A percentile compares a stretch with the other conserved stretches of the same genome.
Evolutionary conservation across 2,888 invertebrate species (phyloP).

Genomic region (Nomada fucata): DNA sequence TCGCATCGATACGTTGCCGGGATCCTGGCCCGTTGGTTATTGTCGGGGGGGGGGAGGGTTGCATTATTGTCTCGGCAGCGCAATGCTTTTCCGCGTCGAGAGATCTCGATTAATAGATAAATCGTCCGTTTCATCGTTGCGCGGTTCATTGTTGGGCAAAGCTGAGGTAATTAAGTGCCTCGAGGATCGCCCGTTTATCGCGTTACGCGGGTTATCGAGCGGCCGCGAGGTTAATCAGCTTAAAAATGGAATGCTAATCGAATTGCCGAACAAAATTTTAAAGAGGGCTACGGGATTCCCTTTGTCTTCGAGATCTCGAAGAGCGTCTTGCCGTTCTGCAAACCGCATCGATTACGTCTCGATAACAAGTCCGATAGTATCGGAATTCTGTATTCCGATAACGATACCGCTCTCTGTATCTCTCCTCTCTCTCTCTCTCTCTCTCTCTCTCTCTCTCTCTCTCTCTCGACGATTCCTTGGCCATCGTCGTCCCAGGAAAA

Average conservation of each 20-base stretch:
- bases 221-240: too few relatives aligned
- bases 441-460: neutral
- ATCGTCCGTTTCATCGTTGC: constrained; percentile 8
- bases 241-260: neutral
- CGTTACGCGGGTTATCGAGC: too few relatives aligned
- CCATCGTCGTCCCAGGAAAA: neutral
- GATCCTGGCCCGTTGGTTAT: constrained; percentile 8
- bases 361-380: constrained; percentile 9
- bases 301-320: neutral
- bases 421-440: neutral
- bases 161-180: neutral
- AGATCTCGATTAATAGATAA: constrained; percentile 29
- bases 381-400: constrained; percentile 10
- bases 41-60: neutral
- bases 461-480: neutral
- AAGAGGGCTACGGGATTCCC: too few relatives aligned
- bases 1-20: constrained; percentile 48
- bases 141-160: neutral
- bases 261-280: too few relatives aligned
- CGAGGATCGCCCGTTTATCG: neutral
- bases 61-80: constrained; percentile 39
- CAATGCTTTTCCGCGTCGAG: constrained; percentile 14
- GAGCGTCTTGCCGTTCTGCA: neutral
- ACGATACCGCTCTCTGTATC: constrained; percentile 25
- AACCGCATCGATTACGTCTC: constrained; percentile 10